phyloP scores from a whole-genome alignment of 2,113 vertebrate species.

The Pterophyllum scalare region DNA sequence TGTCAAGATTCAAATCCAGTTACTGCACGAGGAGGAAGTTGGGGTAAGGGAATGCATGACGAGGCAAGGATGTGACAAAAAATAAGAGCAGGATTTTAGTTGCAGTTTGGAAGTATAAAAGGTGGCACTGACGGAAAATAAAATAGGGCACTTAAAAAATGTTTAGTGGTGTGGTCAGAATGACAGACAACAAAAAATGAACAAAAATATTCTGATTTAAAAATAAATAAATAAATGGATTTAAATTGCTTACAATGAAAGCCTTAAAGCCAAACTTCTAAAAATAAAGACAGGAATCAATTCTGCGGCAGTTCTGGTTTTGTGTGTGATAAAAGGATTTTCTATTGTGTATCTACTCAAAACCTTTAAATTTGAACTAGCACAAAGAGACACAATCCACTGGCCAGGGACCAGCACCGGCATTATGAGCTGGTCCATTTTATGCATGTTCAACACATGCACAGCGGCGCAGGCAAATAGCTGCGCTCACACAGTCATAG shows the following conservation, averaged over 20 bases:
- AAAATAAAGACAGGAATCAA: background rate
- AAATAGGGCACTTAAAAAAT: background rate
- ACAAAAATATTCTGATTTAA: background rate
- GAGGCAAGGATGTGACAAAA: background rate
- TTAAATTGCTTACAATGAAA: background rate
- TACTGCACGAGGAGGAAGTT: background rate
- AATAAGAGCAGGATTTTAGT: no score
- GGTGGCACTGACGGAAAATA: background rate
- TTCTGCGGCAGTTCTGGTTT: no score
- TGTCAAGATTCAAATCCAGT: slow-evolving; percentile 17
- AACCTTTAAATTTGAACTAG: no score
- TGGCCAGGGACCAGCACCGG: no score
- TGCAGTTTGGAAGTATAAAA: background rate
- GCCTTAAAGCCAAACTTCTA: background rate
- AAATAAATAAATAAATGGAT: background rate
- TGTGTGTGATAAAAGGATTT: no score
- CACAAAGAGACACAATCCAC: no score
- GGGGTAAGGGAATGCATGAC: background rate
- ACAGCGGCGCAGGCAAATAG: no score
- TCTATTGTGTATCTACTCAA: no score
- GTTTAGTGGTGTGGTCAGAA: background rate
- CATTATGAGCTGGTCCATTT: no score
- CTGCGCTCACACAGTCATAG: no score
- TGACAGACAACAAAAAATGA: background rate
- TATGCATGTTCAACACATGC: no score